Conservation (phyloP, 2,113 vertebrate genomes). For the Lynx canadensis region DNA sequence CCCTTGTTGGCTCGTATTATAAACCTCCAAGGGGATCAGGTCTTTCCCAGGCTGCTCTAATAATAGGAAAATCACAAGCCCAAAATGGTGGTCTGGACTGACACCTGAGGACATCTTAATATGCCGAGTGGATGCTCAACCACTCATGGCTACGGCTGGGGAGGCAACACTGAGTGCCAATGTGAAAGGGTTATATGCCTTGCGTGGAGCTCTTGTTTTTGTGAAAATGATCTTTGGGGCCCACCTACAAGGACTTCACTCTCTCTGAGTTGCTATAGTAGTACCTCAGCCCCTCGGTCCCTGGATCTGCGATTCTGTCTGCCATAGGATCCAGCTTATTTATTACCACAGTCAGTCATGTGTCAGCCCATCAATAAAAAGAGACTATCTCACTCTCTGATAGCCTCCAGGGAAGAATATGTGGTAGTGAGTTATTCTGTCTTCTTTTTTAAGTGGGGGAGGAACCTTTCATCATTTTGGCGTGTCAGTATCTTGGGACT, state of each 20-base stretch:
- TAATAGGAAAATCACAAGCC: not conserved
- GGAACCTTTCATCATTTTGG: constrained; percentile 67
- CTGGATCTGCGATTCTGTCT: constrained; percentile 5
- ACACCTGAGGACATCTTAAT: not conserved
- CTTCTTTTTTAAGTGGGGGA: constrained; percentile 51
- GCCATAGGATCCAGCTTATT: constrained; percentile 60
- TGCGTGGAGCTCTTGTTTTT: not conserved
- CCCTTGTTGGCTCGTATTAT: not conserved
- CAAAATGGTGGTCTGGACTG: not conserved
- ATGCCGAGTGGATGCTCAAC: not conserved
- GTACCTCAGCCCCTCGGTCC: not conserved
- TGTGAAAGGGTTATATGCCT: not conserved
- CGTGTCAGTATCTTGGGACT: constrained; percentile 43
- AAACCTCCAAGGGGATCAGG: not conserved
- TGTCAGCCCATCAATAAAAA: constrained; percentile 76
- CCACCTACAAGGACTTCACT: not conserved
- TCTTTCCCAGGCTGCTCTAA: not conserved
- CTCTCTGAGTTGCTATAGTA: not conserved
- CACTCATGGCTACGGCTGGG: not conserved
- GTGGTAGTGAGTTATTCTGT: constrained; percentile 63
- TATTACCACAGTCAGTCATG: constrained; percentile 67
- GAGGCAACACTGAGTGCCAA: no score
- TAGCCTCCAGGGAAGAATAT: constrained; percentile 69
- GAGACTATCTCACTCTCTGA: constrained; percentile 34
- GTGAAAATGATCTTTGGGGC: constrained; percentile 24